Evolutionary conservation across 2,113 vertebrate species (phyloP).

Genomic region (Zapornia atra): DNA sequence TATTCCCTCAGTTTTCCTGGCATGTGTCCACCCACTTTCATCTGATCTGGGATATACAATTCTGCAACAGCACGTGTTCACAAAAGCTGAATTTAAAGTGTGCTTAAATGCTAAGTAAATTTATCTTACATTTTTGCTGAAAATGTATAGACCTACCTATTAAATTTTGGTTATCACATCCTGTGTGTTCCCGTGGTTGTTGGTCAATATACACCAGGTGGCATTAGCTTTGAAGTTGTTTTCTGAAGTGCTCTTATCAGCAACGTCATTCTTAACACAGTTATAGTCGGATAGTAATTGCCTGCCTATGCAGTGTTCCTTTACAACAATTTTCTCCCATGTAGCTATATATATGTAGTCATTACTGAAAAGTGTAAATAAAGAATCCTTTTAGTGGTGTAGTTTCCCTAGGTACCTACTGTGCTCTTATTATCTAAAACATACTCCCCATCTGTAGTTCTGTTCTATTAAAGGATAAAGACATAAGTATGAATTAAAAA

Average conservation of each 20-base stretch:
- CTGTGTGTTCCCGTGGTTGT: not conserved
- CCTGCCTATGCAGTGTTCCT: conserved; percentile 37
- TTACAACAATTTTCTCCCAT: conserved; percentile 52
- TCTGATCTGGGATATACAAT: not conserved
- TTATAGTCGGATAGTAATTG: conserved; percentile 36
- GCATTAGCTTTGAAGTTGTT: not conserved
- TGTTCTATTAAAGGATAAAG: conserved; percentile 72
- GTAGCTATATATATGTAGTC: conserved; percentile 60
- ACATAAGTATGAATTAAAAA: conserved; percentile 77
- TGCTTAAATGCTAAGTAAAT: not conserved
- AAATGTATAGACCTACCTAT: not conserved
- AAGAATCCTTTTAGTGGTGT: conserved; percentile 66
- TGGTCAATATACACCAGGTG: not conserved
- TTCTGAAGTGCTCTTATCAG: conserved; percentile 10
- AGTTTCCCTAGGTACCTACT: conserved; percentile 72
- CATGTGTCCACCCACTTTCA: not conserved
- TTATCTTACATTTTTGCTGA: not conserved
- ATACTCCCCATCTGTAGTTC: conserved; percentile 72
- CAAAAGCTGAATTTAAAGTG: not conserved
- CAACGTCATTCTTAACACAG: not conserved
- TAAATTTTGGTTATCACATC: not conserved
- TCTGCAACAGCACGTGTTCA: not conserved
- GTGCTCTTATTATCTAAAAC: conserved; percentile 71
- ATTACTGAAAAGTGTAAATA: conserved; percentile 77
- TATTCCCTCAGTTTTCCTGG: not conserved